Conservation (phyloP, 2,888 invertebrate genomes). For the Oscheius sp. region DNA sequence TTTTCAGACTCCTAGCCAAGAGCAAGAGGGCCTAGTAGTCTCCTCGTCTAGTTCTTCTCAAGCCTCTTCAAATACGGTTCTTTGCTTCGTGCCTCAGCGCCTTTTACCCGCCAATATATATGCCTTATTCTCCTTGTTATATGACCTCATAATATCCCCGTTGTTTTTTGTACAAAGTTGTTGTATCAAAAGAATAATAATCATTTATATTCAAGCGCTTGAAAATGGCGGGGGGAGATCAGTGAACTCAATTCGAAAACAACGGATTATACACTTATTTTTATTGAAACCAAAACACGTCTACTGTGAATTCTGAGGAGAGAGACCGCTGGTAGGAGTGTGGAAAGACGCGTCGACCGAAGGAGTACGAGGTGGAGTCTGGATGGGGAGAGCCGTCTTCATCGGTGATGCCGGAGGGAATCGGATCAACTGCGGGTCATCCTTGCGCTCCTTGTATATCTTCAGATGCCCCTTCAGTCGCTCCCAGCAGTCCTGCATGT, state of each 20-base stretch:
- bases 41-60: not conserved
- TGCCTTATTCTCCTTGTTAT: constrained; percentile 16
- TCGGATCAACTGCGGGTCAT: constrained; percentile 1
- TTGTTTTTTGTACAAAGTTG: constrained; percentile 4
- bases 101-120: constrained; percentile 9
- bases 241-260: too few relatives aligned
- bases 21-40: constrained; percentile 1
- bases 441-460: constrained; percentile 8
- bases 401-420: constrained; percentile 1
- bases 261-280: too few relatives aligned
- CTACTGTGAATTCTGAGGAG: too few relatives aligned
- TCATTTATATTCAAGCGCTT: too few relatives aligned
- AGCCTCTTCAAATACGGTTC: constrained; percentile 17
- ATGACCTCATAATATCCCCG: constrained; percentile 19
- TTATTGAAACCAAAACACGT: too few relatives aligned
- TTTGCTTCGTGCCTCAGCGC: constrained; percentile 1
- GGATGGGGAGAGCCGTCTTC: not conserved
- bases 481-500: constrained; percentile 24
- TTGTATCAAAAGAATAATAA: not conserved
- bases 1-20: constrained; percentile 22
- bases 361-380: too few relatives aligned
- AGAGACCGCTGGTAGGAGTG: too few relatives aligned
- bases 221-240: too few relatives aligned
- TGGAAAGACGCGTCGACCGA: too few relatives aligned
- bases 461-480: not conserved